Percentiles rank a stretch among this genome's conserved stretches.
Evolutionary conservation across 2,888 invertebrate species (phyloP).

Genomic region (Zygaena filipendulae): DNA sequence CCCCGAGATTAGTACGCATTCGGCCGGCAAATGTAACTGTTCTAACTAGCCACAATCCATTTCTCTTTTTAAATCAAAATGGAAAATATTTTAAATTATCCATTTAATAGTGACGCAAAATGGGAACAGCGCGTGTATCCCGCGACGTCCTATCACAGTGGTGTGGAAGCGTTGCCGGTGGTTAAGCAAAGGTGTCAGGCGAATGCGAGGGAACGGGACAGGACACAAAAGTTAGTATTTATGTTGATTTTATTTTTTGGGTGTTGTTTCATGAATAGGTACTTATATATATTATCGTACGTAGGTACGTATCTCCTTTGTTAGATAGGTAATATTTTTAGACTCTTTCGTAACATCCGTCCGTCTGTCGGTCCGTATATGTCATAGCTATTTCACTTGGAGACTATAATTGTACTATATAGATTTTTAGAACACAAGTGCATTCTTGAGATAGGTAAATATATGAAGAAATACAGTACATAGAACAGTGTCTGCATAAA

Average conservation of each 20-base stretch:
- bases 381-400: no score
- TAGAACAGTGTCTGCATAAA: no score
- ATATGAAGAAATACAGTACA: no score
- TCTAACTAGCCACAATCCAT: conserved; percentile 9
- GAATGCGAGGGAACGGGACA: conserved; percentile 83
- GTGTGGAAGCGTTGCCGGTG: conserved; percentile 34
- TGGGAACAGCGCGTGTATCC: conserved; percentile 43
- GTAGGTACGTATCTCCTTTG: no score
- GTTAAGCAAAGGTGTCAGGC: conserved; percentile 79
- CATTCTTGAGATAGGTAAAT: no score
- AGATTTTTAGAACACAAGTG: no score
- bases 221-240: conserved; percentile 81
- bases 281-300: no score
- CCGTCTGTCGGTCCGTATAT: no score
- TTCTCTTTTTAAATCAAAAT: conserved; percentile 19
- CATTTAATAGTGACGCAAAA: conserved; percentile 34
- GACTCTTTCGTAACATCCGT: no score
- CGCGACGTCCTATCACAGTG: conserved; percentile 28
- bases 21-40: conserved; percentile 21
- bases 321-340: no score
- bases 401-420: no score
- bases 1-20: conserved; percentile 44
- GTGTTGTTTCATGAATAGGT: not conserved
- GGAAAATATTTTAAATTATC: conserved; percentile 45
- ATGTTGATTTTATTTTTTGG: conserved; percentile 10